Percentiles rank a stretch among this genome's conserved stretches.
phyloP scores from a whole-genome alignment of 1,140 invertebrate genomes.

The Liolophura sinensis region DNA sequence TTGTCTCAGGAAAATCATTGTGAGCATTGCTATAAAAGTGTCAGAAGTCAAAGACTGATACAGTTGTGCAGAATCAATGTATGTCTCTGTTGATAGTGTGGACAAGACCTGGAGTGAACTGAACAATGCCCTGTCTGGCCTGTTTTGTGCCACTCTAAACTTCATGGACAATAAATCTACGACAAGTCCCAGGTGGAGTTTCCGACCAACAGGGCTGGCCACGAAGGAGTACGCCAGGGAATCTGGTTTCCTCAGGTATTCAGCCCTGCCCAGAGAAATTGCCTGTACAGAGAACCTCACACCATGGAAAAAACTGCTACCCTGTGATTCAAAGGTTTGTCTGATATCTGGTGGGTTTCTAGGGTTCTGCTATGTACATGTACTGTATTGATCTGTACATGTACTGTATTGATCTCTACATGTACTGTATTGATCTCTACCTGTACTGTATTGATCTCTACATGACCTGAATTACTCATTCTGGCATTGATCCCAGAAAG shows the following conservation, averaged over 20 bases:
- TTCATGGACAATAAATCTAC: conserved; percentile 91
- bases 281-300: conserved; percentile 99
- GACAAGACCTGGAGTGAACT: conserved; percentile 85
- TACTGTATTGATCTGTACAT: too few species aligned
- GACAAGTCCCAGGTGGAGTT: conserved; percentile 79
- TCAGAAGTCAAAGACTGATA: too few species aligned
- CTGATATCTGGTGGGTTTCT: background rate
- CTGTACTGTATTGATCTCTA: too few species aligned
- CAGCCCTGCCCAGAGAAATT: conserved; percentile 89
- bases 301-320: conserved; percentile 95
- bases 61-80: too few species aligned
- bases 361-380: background rate
- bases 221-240: conserved; percentile 52
- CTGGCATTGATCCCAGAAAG: too few species aligned
- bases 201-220: conserved; percentile 74
- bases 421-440: too few species aligned
- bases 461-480: too few species aligned
- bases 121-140: conserved; percentile 85
- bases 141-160: conserved; percentile 95
- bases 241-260: conserved; percentile 70
- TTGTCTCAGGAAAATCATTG: too few species aligned
- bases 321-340: conserved; percentile 68
- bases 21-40: too few species aligned
- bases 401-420: too few species aligned
- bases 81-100: conserved; percentile 59